Evolutionary conservation across 1,140 invertebrate species (phyloP).

Genomic region (Laupala kohalensis): DNA sequence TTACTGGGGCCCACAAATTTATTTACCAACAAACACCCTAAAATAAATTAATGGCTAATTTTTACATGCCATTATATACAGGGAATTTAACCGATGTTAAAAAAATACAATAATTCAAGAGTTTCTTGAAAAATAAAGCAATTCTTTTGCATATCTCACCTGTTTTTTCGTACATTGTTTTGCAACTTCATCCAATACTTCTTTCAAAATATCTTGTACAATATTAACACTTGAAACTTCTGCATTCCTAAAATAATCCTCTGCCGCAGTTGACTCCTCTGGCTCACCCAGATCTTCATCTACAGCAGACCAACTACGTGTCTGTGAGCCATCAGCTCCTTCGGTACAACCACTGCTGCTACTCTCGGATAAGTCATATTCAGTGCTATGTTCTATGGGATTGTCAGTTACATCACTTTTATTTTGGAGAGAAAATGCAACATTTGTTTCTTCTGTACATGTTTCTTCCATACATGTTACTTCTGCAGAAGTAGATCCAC

Average conservation of each 20-base stretch:
- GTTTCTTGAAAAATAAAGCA: no score
- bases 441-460: not conserved
- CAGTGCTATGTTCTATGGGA: not conserved
- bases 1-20: no score
- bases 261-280: slow-evolving; percentile 40
- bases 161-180: slow-evolving; percentile 3
- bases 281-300: slow-evolving; percentile 22
- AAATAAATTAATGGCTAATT: no score
- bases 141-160: no score
- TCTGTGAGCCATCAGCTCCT: not conserved
- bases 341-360: not conserved
- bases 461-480: slow-evolving; percentile 1
- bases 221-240: slow-evolving; percentile 30
- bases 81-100: no score
- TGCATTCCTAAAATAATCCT: slow-evolving; percentile 38
- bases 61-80: no score
- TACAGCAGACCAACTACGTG: slow-evolving; percentile 3
- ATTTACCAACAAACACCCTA: no score
- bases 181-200: slow-evolving; percentile 37
- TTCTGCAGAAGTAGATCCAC: not conserved
- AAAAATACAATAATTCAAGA: no score
- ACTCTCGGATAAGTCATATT: not conserved
- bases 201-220: slow-evolving; percentile 40
- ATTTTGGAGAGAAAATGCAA: not conserved
- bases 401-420: not conserved